These are phyloP conservation scores for Heterodera schachtii DNA, from an alignment of 1,140 invertebrate genomes.

Conservation along the genomic window DNA sequence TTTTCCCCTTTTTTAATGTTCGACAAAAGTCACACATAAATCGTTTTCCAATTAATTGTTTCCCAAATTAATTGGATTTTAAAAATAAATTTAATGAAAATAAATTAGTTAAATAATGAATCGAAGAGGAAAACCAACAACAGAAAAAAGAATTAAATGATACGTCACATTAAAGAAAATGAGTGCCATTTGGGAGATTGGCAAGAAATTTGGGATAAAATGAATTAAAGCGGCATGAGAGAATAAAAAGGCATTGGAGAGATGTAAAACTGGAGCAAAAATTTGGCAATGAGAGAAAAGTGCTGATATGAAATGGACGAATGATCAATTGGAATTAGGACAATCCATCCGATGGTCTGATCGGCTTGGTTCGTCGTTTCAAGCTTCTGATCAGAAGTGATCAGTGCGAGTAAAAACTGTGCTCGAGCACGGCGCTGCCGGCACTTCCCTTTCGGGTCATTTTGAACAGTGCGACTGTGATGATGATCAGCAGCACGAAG, in stretches of 20 bases:
- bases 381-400: not conserved
- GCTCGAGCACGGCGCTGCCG: constrained; percentile 13
- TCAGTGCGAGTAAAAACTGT: constrained; percentile 26
- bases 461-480: constrained; percentile 34
- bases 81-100: too few relatives aligned
- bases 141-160: too few relatives aligned
- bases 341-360: too few relatives aligned
- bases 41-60: too few relatives aligned
- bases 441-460: constrained; percentile 16
- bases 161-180: not conserved
- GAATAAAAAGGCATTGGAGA: not conserved
- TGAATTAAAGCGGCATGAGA: not conserved
- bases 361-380: not conserved
- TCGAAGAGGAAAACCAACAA: constrained; percentile 2
- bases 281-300: not conserved
- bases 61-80: too few relatives aligned
- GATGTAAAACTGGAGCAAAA: not conserved
- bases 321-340: too few relatives aligned
- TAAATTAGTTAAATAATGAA: not conserved
- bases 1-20: too few relatives aligned
- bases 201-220: not conserved
- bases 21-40: too few relatives aligned
- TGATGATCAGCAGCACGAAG: constrained; percentile 21
- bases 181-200: not conserved
- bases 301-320: not conserved